A percentile compares a stretch with the other conserved stretches of the same genome.
Conservation (phyloP, 2,113 vertebrate species). For the Raja brachyura region DNA sequence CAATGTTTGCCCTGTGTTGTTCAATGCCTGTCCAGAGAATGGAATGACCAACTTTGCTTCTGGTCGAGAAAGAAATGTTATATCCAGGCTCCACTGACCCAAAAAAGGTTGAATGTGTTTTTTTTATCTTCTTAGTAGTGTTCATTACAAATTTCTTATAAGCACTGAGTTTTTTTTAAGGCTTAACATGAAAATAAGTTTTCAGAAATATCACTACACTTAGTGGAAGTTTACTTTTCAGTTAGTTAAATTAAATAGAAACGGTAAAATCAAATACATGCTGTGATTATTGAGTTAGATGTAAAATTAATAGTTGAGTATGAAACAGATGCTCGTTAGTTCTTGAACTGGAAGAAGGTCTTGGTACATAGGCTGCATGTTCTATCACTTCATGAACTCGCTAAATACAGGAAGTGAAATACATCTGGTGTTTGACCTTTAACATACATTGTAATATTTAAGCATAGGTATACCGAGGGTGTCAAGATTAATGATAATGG, state of each 20-base stretch:
- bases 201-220: neutral
- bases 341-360: conserved; percentile 27
- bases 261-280: no score
- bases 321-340: conserved; percentile 28
- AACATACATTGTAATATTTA: conserved; percentile 40
- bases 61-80: neutral
- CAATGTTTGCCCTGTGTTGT: neutral
- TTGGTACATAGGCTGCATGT: neutral
- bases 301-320: conserved; percentile 8
- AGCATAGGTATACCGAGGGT: conserved; percentile 32
- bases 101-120: neutral
- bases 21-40: neutral
- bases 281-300: neutral
- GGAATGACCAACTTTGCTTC: neutral
- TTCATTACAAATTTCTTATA: neutral
- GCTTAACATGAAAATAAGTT: neutral
- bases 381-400: conserved; percentile 42
- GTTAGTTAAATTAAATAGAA: neutral
- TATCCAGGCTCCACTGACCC: neutral
- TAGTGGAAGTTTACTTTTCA: neutral
- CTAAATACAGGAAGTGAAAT: conserved; percentile 42
- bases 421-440: conserved; percentile 40
- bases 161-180: neutral
- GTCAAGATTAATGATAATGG: conserved; percentile 35
- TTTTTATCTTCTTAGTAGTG: neutral